phyloP scores from a whole-genome alignment of 2,888 invertebrate species.

The Epicampocera succincta region DNA sequence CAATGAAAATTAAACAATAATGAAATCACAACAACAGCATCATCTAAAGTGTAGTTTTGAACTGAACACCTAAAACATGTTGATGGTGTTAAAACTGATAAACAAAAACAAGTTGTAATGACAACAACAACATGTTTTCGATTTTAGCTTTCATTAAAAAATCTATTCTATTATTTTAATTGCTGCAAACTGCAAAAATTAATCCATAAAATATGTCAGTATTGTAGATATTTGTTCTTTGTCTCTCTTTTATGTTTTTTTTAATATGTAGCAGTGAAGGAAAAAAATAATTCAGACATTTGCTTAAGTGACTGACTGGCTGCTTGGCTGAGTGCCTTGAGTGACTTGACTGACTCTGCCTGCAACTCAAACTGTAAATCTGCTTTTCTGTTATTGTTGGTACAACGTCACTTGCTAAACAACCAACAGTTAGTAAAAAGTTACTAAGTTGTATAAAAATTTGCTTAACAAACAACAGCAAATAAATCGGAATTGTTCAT shows the following conservation, averaged over 20 bases:
- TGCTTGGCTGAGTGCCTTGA: conserved; percentile 31
- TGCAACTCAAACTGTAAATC: conserved; percentile 21
- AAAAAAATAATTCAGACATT: conserved; percentile 30
- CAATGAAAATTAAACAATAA: conserved; percentile 41
- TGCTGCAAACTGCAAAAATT: conserved; percentile 23
- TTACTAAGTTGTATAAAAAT: conserved; percentile 59
- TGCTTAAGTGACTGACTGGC: conserved; percentile 46
- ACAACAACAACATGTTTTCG: conserved; percentile 48
- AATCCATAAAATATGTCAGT: conserved; percentile 22
- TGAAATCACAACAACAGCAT: conserved; percentile 42
- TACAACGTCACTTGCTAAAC: conserved; percentile 56
- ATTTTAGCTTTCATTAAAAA: conserved; percentile 25
- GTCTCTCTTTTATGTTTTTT: neutral
- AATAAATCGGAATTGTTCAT: conserved; percentile 25
- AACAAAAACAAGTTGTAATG: conserved; percentile 40
- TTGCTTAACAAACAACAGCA: conserved; percentile 36
- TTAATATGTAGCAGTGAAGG: neutral
- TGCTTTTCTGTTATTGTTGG: conserved; percentile 38
- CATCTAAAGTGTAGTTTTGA: conserved; percentile 33
- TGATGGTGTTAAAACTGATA: conserved; percentile 59
- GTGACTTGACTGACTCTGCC: conserved; percentile 46
- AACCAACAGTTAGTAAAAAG: conserved; percentile 57
- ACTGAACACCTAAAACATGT: conserved; percentile 56
- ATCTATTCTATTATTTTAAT: conserved; percentile 9
- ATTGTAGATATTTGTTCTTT: conserved; percentile 15